phyloP scores from a whole-genome alignment of 1,140 invertebrate genomes.

The Vollenhovia emeryi region DNA sequence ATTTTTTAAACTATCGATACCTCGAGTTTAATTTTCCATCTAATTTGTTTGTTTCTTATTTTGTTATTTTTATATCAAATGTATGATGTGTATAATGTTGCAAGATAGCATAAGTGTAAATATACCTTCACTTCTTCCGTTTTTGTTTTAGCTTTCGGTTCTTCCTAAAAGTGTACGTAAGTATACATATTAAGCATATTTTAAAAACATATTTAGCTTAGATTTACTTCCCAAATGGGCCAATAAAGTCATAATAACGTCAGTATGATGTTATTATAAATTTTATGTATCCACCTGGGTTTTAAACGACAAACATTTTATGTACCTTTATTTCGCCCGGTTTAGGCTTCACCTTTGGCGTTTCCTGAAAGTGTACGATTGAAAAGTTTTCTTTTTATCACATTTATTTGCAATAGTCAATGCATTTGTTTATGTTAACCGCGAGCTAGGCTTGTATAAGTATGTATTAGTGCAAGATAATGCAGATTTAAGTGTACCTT shows the following conservation, averaged over 20 bases:
- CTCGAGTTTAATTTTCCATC: background rate
- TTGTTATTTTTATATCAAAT: background rate
- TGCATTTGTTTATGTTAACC: background rate
- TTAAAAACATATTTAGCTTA: too few relatives aligned
- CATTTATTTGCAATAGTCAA: background rate
- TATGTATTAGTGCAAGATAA: background rate
- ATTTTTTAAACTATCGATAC: background rate
- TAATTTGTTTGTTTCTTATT: background rate
- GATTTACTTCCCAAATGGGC: too few relatives aligned
- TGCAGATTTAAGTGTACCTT: conserved; percentile 67
- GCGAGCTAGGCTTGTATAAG: background rate
- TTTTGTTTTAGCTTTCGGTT: conserved; percentile 76
- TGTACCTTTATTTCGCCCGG: conserved; percentile 70
- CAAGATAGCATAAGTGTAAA: conserved; percentile 59
- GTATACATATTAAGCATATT: background rate
- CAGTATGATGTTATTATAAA: too few relatives aligned
- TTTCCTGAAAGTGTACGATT: conserved; percentile 39
- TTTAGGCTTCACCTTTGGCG: conserved; percentile 40
- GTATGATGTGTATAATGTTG: background rate
- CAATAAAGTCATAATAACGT: too few relatives aligned
- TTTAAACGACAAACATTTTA: conserved; percentile 43
- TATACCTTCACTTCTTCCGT: conserved; percentile 79
- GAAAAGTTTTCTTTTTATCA: background rate
- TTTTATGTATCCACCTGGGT: too few relatives aligned
- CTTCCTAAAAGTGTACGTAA: conserved; percentile 65